phyloP scores from a whole-genome alignment of 2,797 vertebrate genomes.

The Nannoperca obscura region DNA sequence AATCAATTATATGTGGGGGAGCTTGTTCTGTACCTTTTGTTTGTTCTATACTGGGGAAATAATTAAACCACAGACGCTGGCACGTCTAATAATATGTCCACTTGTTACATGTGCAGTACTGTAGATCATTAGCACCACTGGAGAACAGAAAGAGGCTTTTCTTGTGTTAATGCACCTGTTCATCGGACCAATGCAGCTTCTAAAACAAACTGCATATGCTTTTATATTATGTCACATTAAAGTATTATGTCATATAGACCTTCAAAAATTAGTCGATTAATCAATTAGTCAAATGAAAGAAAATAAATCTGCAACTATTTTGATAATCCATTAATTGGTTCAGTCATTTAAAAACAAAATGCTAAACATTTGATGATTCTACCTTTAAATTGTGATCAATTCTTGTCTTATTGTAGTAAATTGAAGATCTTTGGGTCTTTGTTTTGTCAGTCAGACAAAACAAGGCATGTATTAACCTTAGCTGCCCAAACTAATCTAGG shows the following conservation, averaged over 20 bases:
- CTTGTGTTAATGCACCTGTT: slow-evolving; percentile 18
- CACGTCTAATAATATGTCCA: slow-evolving; percentile 22
- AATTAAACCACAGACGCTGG: background rate
- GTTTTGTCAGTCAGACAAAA: background rate
- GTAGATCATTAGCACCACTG: slow-evolving; percentile 8
- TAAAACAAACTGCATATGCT: slow-evolving; percentile 9
- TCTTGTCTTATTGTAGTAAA: background rate
- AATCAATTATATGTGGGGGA: background rate
- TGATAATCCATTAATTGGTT: background rate
- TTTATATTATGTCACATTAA: background rate
- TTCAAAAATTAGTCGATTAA: background rate
- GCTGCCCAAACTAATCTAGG: background rate
- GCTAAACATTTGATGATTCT: background rate
- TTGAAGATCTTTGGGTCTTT: slow-evolving; percentile 2
- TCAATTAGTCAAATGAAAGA: background rate
- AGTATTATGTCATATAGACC: background rate
- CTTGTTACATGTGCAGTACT: background rate
- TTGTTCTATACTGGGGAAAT: slow-evolving; percentile 17
- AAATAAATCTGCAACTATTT: fast-evolving
- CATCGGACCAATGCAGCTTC: slow-evolving; percentile 5
- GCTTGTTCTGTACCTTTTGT: slow-evolving; percentile 24
- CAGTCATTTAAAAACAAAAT: too few species aligned
- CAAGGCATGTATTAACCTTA: background rate
- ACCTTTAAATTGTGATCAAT: background rate
- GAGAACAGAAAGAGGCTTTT: slow-evolving; percentile 8